phyloP scores from a whole-genome alignment of 23 tunicate genomes.

The Halocynthia roretzi region DNA sequence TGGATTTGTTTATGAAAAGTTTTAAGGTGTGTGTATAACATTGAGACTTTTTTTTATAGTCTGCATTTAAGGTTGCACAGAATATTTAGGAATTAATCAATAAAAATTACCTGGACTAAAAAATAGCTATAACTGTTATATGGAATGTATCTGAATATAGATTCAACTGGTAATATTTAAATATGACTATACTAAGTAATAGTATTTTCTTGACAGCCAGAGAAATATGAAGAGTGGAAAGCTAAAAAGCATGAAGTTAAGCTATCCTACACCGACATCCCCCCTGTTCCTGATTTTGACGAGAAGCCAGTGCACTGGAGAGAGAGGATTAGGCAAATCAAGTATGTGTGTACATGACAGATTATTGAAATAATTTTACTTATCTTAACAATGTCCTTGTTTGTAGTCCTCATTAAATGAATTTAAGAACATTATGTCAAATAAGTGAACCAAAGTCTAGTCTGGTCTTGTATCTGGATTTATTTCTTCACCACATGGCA shows the following conservation, averaged over 20 bases:
- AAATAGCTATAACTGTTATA: background rate
- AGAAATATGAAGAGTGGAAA: conserved; percentile 55
- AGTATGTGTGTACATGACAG: conserved; percentile 8
- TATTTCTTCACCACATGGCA: no score
- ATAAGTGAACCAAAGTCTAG: no score
- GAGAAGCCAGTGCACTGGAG: conserved; percentile 40
- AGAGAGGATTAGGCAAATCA: conserved; percentile 32
- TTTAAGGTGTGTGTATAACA: conserved; percentile 47
- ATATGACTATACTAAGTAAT: background rate
- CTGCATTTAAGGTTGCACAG: background rate
- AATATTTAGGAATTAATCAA: background rate
- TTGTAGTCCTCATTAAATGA: no score
- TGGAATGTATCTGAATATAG: background rate
- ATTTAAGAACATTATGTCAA: no score
- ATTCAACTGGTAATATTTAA: background rate
- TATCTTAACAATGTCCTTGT: no score
- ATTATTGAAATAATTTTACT: no score
- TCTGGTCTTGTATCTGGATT: no score
- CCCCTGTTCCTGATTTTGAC: conserved; percentile 35
- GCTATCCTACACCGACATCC: conserved; percentile 37
- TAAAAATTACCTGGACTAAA: background rate
- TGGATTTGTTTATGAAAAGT: conserved; percentile 73
- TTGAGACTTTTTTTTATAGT: background rate
- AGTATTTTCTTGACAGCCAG: conserved; percentile 30
- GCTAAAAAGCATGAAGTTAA: conserved; percentile 32